Percentiles rank a stretch among this genome's conserved stretches.
These are phyloP conservation scores for Palythoa heliodiscus DNA, from an alignment of 92 coral and sea anemone species.

Conservation along the genomic window DNA sequence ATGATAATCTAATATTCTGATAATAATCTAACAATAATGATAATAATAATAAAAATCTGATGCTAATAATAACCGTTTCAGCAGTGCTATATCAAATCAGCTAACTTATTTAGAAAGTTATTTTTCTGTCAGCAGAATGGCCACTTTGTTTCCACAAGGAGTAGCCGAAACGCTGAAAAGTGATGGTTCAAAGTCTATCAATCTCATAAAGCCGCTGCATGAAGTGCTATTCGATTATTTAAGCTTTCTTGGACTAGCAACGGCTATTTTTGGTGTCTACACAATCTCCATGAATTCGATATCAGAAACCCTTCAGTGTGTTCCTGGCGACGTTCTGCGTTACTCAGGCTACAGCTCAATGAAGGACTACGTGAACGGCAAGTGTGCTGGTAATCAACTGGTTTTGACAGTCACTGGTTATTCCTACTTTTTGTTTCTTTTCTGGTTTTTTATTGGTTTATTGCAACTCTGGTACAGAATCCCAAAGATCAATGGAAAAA, in stretches of 20 bases:
- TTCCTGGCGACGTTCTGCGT: not conserved
- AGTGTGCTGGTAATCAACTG: not conserved
- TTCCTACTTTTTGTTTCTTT: not conserved
- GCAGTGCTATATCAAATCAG: too few species aligned
- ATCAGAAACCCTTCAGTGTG: conserved; percentile 7
- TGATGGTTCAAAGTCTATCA: too few species aligned
- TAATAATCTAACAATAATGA: too few species aligned
- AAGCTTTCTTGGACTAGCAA: not conserved
- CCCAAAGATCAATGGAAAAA: not conserved
- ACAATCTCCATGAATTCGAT: not conserved
- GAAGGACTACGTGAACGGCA: conserved; percentile 10
- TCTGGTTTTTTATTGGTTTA: conserved; percentile 13
- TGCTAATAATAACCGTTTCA: too few species aligned
- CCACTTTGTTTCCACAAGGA: too few species aligned
- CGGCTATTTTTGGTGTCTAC: conserved; percentile 2
- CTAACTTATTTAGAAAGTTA: too few species aligned
- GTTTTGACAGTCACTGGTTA: not conserved
- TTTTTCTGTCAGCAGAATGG: too few species aligned
- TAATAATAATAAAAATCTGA: too few species aligned
- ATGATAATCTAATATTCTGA: too few species aligned
- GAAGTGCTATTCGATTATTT: not conserved
- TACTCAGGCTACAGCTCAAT: conserved; percentile 4
- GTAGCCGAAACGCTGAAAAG: too few species aligned
- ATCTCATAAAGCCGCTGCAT: not conserved
- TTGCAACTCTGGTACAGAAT: conserved; percentile 9